These are phyloP conservation scores for Digitonthophagus gazella DNA, from an alignment of 2,888 invertebrate species.

Conservation along the genomic window DNA sequence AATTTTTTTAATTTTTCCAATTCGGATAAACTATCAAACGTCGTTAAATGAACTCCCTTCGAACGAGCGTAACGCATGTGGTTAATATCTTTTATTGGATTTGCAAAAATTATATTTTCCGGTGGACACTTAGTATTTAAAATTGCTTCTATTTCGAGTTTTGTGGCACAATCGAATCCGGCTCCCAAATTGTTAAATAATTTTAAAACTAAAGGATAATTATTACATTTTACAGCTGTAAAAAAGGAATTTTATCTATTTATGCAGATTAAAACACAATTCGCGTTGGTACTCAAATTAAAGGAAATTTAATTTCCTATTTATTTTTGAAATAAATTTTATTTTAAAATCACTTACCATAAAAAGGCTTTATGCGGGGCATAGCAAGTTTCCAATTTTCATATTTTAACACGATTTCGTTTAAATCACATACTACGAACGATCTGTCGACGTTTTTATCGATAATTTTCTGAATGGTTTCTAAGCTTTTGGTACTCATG, in stretches of 20 bases:
- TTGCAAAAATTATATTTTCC: slow-evolving; percentile 18
- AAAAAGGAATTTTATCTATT: background rate
- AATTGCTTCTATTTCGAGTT: slow-evolving; percentile 7
- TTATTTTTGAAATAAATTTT: no score
- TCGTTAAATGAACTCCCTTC: background rate
- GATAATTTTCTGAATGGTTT: no score
- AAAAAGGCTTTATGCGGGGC: slow-evolving; percentile 19
- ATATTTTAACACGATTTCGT: slow-evolving; percentile 15
- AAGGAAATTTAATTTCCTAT: no score
- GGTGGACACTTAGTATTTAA: background rate
- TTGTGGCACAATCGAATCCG: slow-evolving; percentile 20
- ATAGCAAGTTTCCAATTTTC: slow-evolving; percentile 1
- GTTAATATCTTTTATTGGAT: slow-evolving; percentile 4
- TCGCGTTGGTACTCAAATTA: background rate
- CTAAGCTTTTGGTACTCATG: no score
- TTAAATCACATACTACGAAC: no score
- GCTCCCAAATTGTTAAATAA: slow-evolving; percentile 4
- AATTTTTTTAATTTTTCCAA: slow-evolving; percentile 25
- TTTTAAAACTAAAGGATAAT: slow-evolving; percentile 16
- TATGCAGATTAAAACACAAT: background rate
- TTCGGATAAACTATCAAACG: slow-evolving; percentile 18
- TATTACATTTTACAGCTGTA: slow-evolving; percentile 21
- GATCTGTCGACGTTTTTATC: no score
- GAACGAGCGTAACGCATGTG: slow-evolving; percentile 17
- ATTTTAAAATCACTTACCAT: slow-evolving; percentile 13